These are phyloP conservation scores for Rhimphoctona megacephalus DNA, from an alignment of 2,888 invertebrate species.

Conservation along the genomic window DNA sequence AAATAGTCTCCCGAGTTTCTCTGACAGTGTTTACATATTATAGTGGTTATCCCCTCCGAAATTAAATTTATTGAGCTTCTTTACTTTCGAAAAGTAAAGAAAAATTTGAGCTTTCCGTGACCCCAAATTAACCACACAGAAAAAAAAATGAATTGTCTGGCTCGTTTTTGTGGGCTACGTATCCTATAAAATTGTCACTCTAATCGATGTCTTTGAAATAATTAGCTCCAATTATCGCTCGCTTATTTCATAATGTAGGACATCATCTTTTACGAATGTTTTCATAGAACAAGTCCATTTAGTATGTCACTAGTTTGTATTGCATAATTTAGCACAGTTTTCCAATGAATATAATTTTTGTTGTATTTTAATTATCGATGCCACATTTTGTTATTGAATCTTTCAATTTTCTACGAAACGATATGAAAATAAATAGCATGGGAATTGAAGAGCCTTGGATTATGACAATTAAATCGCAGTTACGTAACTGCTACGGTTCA, in stretches of 20 bases:
- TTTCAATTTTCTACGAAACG: slow-evolving; percentile 1
- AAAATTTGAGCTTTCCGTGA: background rate
- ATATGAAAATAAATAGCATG: background rate
- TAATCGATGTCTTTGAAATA: background rate
- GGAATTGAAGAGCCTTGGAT: background rate
- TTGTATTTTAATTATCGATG: background rate
- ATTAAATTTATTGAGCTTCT: slow-evolving; percentile 10
- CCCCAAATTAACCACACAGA: background rate
- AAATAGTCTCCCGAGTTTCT: background rate
- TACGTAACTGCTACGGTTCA: background rate
- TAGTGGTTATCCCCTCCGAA: background rate
- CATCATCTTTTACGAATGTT: background rate
- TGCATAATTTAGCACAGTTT: background rate
- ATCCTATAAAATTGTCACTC: slow-evolving; percentile 10
- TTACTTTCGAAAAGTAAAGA: background rate
- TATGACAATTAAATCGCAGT: background rate
- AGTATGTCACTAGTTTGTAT: background rate
- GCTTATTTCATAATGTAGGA: background rate
- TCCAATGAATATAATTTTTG: background rate
- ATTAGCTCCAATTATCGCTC: background rate
- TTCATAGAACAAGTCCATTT: background rate
- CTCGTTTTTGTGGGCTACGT: background rate
- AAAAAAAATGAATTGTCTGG: background rate
- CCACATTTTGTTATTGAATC: background rate
- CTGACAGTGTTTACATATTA: slow-evolving; percentile 6